Evolutionary conservation across 2,888 invertebrate genomes (phyloP).

Genomic region (Diploptera punctata): DNA sequence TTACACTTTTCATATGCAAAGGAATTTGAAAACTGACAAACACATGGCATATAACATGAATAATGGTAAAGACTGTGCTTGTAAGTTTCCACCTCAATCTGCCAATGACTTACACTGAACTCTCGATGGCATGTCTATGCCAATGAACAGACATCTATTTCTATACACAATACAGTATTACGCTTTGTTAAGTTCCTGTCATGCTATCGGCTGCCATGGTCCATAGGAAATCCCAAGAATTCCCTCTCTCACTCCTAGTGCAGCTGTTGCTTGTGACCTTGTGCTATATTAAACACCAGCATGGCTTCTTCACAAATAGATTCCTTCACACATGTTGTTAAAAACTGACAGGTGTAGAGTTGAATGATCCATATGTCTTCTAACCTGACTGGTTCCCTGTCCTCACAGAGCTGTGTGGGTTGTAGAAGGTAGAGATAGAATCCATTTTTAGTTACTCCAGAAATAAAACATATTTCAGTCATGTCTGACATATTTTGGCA

Average conservation of each 20-base stretch:
- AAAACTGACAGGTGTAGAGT: constrained; percentile 3
- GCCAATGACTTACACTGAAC: background rate
- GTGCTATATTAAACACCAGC: constrained; percentile 3
- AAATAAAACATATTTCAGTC: too few species aligned
- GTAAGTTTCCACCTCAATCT: background rate
- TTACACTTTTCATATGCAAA: too few species aligned
- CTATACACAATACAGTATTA: background rate
- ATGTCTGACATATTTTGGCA: too few species aligned
- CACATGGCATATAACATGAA: too few species aligned
- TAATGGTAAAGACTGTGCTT: background rate
- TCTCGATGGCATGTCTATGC: background rate
- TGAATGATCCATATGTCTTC: background rate
- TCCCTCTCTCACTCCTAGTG: background rate
- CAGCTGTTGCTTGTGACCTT: constrained; percentile 6
- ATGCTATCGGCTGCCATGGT: background rate
- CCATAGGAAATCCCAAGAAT: background rate
- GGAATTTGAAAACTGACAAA: too few species aligned
- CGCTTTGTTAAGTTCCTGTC: background rate
- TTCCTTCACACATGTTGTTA: background rate
- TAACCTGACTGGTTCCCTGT: background rate
- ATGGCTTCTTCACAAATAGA: background rate
- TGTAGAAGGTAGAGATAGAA: too few species aligned
- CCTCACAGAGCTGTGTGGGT: too few species aligned
- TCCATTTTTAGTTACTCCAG: too few species aligned
- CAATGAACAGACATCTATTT: background rate